Base-by-base conservation (phyloP, 2,888 invertebrate genomes). In the Nezara viridula region DNA sequence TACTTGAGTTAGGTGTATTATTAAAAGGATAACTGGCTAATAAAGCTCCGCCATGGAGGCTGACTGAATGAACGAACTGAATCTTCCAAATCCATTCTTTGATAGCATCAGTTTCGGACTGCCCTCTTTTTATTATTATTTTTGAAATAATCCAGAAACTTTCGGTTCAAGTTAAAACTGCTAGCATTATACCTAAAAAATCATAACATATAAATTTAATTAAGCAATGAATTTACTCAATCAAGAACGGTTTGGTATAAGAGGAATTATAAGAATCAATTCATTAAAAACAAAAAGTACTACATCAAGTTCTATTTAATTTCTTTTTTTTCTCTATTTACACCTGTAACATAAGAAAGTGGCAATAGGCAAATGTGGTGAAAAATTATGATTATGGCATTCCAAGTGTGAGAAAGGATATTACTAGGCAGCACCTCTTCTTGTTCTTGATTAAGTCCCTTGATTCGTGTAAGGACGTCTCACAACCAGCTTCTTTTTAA, bases 1-100 rank as follows among this genome's bases (percentile, higher is more conserved):
- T 96, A 98, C 98, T 96, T 93, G 97, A 96, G 94, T 96, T 98
- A 37, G 98, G 97, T 9, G 98, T 98, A 93, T 98, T 98, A 93
- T 99, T 99, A 93, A 97, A 99, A 0, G 99, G 99, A 93, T 99
- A 99, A 92, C 98, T 98, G 85, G 98, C 99, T 24, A 99, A 98
- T 90, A 99, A 94, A 1, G 98, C 97, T 85, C 99, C 99, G 0
- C 98, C 98, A 93, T 99, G 99, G 89, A 99, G 94, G 91, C 98
- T 98, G 86, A 98, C 98, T 0, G 98, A 98, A 52, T 98, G 94
- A 21, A 98, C 97, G 92, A 99, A 98, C 93, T 98, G 98, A 90
- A 97, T 97, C 93, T 97, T 96, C 91, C 97, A 96, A 90, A 98
- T 95, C 98, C 98, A 99, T 92, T 98, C 96, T 92, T 98, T 98